Evolutionary conservation across 1,140 invertebrate species (phyloP).

Genomic region (Zaprionus lachaisei): DNA sequence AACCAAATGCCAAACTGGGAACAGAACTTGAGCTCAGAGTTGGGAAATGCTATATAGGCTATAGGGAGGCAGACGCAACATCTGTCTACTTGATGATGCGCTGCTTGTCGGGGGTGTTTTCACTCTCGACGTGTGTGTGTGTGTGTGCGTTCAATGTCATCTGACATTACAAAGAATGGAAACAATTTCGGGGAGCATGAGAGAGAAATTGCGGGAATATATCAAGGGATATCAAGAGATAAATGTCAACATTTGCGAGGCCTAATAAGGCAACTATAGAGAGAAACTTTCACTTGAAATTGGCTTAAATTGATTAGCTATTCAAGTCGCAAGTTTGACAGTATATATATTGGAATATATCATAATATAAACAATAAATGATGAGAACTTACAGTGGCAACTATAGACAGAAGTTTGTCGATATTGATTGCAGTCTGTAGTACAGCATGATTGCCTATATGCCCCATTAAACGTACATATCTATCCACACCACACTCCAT

Average conservation of each 20-base stretch:
- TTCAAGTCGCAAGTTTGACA: too few relatives aligned
- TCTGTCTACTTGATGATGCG: constrained; percentile 28
- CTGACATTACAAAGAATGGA: constrained; percentile 28
- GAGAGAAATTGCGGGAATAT: constrained; percentile 13
- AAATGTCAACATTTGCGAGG: background rate
- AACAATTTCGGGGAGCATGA: constrained; percentile 10
- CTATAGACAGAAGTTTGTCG: background rate
- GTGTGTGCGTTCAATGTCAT: constrained; percentile 26
- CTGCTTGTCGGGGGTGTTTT: constrained; percentile 20
- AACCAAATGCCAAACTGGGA: background rate
- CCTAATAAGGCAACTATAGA: background rate
- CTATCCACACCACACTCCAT: background rate
- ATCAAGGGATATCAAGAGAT: constrained; percentile 24
- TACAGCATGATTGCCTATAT: background rate
- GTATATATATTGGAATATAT: background rate
- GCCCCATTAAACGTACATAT: background rate
- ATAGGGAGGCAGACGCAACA: constrained; percentile 10
- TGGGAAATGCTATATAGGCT: background rate
- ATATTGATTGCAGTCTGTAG: background rate
- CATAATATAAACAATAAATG: too few relatives aligned
- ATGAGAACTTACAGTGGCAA: background rate
- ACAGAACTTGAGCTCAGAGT: background rate
- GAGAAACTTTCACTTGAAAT: background rate
- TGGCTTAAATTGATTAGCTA: too few relatives aligned
- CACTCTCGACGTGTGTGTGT: background rate